Percentiles rank a stretch among this genome's conserved stretches.
Conservation (phyloP, 2,113 vertebrate genomes). For the Tretioscincus oriximinensis region DNA sequence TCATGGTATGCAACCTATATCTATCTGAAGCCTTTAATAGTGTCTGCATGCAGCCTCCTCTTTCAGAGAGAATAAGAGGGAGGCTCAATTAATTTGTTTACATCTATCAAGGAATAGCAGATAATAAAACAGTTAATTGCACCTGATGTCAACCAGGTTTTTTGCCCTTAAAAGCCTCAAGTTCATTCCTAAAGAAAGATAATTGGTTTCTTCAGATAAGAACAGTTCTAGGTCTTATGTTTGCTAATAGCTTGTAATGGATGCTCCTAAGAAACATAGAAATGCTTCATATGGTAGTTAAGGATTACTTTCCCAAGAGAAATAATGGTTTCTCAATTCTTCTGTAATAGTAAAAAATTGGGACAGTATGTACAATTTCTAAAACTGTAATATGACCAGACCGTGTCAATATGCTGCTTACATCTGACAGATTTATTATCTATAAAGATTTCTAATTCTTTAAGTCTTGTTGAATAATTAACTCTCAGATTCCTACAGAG, state of each 20-base stretch:
- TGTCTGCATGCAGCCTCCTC: too few relatives aligned
- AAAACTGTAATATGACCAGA: neutral
- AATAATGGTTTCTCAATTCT: neutral
- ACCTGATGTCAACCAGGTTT: slow-evolving; percentile 30
- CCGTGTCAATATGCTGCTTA: neutral
- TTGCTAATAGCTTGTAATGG: neutral
- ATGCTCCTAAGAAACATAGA: neutral
- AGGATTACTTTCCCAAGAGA: neutral
- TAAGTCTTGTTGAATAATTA: neutral
- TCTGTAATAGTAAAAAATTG: neutral
- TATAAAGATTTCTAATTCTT: neutral
- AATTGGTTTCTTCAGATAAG: neutral
- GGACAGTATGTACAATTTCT: neutral
- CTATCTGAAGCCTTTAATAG: too few relatives aligned
- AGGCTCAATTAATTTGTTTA: slow-evolving; percentile 36
- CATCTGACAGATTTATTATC: neutral
- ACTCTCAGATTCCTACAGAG: neutral
- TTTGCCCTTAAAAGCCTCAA: slow-evolving; percentile 29
- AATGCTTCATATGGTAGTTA: neutral
- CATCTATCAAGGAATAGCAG: slow-evolving; percentile 28
- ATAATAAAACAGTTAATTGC: slow-evolving; percentile 35
- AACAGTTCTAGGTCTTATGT: neutral
- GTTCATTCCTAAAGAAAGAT: slow-evolving; percentile 46
- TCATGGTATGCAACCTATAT: too few relatives aligned
- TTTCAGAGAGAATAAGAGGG: too few relatives aligned